Conservation (phyloP, 1,140 invertebrate genomes). For the Euschistus heros region DNA sequence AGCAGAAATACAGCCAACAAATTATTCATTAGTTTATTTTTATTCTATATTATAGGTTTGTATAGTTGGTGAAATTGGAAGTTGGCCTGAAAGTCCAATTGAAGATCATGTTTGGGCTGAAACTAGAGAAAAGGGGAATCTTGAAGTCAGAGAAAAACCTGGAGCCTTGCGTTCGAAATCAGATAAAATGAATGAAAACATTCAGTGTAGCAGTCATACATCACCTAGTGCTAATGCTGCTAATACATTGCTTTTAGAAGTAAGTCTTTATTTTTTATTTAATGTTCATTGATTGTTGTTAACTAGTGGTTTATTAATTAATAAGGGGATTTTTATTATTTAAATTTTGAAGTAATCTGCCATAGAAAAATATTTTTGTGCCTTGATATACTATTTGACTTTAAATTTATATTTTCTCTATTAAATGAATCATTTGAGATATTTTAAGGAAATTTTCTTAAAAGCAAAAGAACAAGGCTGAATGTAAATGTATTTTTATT, state of each 20-base stretch:
- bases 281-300: background rate
- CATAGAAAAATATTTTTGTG: too few relatives aligned
- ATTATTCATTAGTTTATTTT: background rate
- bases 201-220: slow-evolving; percentile 24
- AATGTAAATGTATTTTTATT: too few relatives aligned
- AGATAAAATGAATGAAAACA: slow-evolving; percentile 32
- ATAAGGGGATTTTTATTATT: too few relatives aligned
- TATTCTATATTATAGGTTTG: slow-evolving; percentile 25
- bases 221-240: slow-evolving; percentile 22
- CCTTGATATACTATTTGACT: too few relatives aligned
- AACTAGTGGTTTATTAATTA: too few relatives aligned
- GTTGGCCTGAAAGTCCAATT: slow-evolving; percentile 10
- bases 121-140: slow-evolving; percentile 32
- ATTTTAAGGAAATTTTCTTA: too few relatives aligned
- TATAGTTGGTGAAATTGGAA: slow-evolving; percentile 20
- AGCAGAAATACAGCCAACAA: background rate
- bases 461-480: too few relatives aligned
- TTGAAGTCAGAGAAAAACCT: slow-evolving; percentile 35
- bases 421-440: too few relatives aligned
- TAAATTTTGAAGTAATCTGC: too few relatives aligned
- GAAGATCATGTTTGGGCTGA: slow-evolving; percentile 27
- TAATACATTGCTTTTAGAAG: slow-evolving; percentile 18
- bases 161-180: slow-evolving; percentile 26
- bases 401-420: too few relatives aligned
- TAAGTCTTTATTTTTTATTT: background rate